Evolutionary conservation across 2,113 vertebrate species (phyloP).

Genomic region (Desmodus rotundus): DNA sequence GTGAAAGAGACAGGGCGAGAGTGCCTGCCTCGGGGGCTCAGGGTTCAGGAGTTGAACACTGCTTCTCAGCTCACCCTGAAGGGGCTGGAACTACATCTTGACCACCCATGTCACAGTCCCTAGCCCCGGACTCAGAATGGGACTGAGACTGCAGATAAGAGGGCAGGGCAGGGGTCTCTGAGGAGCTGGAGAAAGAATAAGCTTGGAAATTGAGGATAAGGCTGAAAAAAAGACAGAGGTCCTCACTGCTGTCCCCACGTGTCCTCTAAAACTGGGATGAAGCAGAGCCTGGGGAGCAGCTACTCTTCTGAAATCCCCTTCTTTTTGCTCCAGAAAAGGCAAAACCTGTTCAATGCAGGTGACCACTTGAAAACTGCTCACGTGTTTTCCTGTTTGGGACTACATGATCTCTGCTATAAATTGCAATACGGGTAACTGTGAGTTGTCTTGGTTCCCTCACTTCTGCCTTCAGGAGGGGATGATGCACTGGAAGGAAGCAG

Average conservation of each 20-base stretch:
- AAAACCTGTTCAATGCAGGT: neutral
- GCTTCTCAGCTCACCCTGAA: neutral
- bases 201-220: neutral
- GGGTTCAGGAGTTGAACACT: accelerated
- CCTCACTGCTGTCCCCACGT: neutral
- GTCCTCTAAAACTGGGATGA: neutral
- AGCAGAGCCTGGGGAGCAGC: neutral
- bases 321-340: neutral
- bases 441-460: neutral
- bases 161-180: accelerated
- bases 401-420: neutral
- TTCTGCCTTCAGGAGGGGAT: neutral
- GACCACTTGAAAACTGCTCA: neutral
- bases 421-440: neutral
- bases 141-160: too few species aligned
- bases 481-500: neutral
- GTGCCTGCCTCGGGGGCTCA: neutral
- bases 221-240: neutral
- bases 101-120: accelerated
- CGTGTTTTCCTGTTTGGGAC: neutral
- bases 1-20: neutral
- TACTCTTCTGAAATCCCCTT: neutral
- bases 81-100: accelerated
- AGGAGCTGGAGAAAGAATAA: neutral
- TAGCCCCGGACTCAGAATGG: neutral